Conservation (phyloP, 30 jellyfish, hydroid and myxozoan genomes). For the Aurelia sp. region DNA sequence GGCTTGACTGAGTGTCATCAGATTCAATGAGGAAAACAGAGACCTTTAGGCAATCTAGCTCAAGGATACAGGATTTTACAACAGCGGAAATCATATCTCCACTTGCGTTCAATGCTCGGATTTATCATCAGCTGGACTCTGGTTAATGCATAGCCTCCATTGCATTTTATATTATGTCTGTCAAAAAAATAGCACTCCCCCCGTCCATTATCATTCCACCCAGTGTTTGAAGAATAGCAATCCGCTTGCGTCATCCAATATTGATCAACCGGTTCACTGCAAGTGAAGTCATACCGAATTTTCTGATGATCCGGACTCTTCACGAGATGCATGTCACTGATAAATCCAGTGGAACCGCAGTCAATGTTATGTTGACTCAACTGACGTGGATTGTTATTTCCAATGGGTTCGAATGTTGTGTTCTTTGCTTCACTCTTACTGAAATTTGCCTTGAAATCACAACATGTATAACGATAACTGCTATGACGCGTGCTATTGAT, state of each 20-base stretch:
- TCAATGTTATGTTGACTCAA: neutral
- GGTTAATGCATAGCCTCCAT: constrained; percentile 1
- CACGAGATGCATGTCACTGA: constrained; percentile 7
- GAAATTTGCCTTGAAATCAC: neutral
- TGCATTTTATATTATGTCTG: constrained; percentile 2
- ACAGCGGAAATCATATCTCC: constrained; percentile 19
- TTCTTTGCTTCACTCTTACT: neutral
- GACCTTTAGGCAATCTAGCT: neutral
- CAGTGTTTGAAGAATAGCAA: neutral
- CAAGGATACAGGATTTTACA: neutral
- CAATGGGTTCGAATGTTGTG: neutral
- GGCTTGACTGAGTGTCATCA: too few species aligned
- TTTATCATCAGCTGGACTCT: neutral
- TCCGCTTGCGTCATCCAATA: neutral
- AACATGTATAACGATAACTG: neutral
- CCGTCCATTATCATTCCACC: constrained; percentile 7
- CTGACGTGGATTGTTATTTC: neutral
- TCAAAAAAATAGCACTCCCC: constrained; percentile 9
- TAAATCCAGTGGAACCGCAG: neutral
- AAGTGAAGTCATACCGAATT: constrained; percentile 8
- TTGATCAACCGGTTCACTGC: neutral
- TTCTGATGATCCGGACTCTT: neutral
- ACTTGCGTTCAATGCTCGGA: neutral
- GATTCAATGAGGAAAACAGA: too few species aligned
- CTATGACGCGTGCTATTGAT: neutral